Evolutionary conservation across 23 tunicate genomes (phyloP).

Genomic region (Ascidia mentula): DNA sequence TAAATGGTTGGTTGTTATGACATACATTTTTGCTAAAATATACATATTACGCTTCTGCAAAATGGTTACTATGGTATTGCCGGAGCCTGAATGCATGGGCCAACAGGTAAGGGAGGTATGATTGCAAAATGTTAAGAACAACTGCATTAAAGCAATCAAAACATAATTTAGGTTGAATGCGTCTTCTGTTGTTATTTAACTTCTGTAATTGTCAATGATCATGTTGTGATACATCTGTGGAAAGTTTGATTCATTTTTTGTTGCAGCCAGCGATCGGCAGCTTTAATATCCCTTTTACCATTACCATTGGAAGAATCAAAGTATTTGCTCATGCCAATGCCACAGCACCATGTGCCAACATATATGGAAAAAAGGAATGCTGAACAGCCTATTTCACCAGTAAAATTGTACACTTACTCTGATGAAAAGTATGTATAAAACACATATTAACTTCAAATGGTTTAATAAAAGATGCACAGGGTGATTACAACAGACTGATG

Average conservation of each 20-base stretch:
- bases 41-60: too few species aligned
- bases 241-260: not conserved
- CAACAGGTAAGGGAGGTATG: too few species aligned
- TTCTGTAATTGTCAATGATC: too few species aligned
- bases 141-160: too few species aligned
- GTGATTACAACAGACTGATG: not conserved
- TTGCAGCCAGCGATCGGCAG: slow-evolving; percentile 72
- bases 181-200: too few species aligned
- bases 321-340: slow-evolving; percentile 45
- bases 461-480: not conserved
- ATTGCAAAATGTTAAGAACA: too few species aligned
- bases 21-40: too few species aligned
- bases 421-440: not conserved
- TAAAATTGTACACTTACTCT: not conserved
- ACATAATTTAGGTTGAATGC: too few species aligned
- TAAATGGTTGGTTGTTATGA: too few species aligned
- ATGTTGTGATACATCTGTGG: too few species aligned
- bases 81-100: too few species aligned
- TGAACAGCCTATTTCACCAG: not conserved
- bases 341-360: not conserved
- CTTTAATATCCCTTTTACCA: slow-evolving; percentile 71
- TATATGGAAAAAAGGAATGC: not conserved
- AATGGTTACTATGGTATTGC: too few species aligned
- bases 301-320: slow-evolving; percentile 68
- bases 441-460: not conserved